Evolutionary conservation across 2,888 invertebrate species (phyloP).

Genomic region (Agrilus cyanescens): DNA sequence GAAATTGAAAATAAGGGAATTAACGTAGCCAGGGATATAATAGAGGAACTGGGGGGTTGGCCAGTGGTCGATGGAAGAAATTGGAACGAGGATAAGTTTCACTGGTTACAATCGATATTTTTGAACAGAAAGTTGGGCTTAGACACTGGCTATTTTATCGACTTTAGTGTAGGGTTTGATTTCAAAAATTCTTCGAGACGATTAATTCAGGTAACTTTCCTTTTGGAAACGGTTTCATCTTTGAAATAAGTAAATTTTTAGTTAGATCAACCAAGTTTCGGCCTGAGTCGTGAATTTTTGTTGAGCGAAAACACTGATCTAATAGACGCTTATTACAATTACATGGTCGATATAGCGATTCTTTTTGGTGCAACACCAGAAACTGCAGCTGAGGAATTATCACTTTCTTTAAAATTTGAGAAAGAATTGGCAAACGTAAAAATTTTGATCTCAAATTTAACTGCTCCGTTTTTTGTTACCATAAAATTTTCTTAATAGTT

Average conservation of each 20-base stretch:
- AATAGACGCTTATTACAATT: constrained; percentile 19
- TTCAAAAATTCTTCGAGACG: constrained; percentile 14
- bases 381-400: constrained; percentile 18
- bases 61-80: constrained; percentile 62
- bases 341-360: constrained; percentile 21
- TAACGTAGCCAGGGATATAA: constrained; percentile 36
- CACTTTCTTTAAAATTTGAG: constrained; percentile 19
- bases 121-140: constrained; percentile 14
- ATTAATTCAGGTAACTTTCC: constrained; percentile 12
- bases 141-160: constrained; percentile 12
- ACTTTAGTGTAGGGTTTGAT: constrained; percentile 12
- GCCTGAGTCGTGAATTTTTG: constrained; percentile 17
- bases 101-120: constrained; percentile 14
- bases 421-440: constrained; percentile 16
- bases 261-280: constrained; percentile 17
- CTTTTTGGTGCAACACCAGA: constrained; percentile 19
- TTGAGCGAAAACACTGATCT: constrained; percentile 14
- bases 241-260: constrained; percentile 6
- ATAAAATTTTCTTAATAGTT: constrained; percentile 17
- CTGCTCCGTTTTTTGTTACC: neutral
- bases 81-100: constrained; percentile 44
- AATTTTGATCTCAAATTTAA: neutral
- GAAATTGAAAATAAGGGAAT: constrained; percentile 63
- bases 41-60: constrained; percentile 69
- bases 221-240: neutral